Base-by-base conservation (phyloP, 2,888 invertebrate genomes). In the Synergus gifuensis region DNA sequence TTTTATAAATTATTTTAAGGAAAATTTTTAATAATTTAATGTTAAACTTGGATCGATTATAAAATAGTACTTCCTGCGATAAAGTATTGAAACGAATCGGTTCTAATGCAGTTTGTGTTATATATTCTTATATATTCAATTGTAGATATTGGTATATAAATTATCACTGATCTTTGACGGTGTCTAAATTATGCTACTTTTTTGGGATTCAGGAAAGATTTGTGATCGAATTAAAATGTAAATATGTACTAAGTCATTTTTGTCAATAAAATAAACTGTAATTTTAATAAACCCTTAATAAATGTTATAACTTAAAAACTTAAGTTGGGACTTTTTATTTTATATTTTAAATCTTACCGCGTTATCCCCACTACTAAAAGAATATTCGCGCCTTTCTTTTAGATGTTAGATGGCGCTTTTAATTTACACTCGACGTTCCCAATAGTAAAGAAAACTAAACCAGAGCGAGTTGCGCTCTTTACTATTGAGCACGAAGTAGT, bases 161-260 rank as follows among this genome's bases (percentile, higher is more conserved):
- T 62, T 62, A 28, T 62, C 12, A 60, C 22, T 22, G 60, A 12
- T 60, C 18, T 22, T 22, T 22, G 11, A 12, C 22, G 5, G 60
- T 60, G 22, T 22, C 22, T 60, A 60, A 60, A 60, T 22, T 18
- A 60, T 22, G 60, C 22, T 22, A 60, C 12, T 4, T 46, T 28
- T 54, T 73, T n/a, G 49, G 16, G 22, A 54, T 49, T 54, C 36
- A n/a, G 49, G 36, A 54, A 36, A n/a, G 16, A 36, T 73, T 73
- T 46, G 54, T 73, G 36, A 54, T n/a, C 73, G 54, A 73, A 73
- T 54, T 73, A n/a, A 73, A 54, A 73, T 73, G 73, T 73, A 73
- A 36, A 73, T 73, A 73, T 73, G 54, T 73, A 54, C 54, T 54
- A 73, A 73, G 73, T 73, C 73, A 54, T 73, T 73, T 73, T 54